Percentiles rank a stretch among this genome's conserved stretches.
Conservation (phyloP, 2,113 vertebrate species). For the Paraplagusia blochii region DNA sequence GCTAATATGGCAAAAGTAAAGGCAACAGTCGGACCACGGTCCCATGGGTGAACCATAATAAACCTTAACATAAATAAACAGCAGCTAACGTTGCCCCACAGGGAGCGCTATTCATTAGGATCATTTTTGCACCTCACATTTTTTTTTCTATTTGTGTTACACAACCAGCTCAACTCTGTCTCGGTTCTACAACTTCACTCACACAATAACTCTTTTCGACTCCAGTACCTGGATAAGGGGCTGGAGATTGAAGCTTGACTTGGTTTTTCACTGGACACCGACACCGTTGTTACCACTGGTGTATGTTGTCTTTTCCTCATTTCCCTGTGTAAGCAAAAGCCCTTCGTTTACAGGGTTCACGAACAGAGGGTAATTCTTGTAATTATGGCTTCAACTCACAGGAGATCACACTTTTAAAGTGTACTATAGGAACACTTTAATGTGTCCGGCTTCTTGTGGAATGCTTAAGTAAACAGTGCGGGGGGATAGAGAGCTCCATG, state of each 20-base stretch:
- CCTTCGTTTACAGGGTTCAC: background rate
- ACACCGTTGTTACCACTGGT: constrained; percentile 23
- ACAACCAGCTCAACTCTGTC: too few species aligned
- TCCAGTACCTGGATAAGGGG: constrained; percentile 58
- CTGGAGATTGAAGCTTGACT: constrained; percentile 58
- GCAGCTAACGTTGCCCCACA: too few species aligned
- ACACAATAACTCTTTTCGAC: constrained; percentile 70
- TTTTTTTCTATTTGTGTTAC: too few species aligned
- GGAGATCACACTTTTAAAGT: constrained; percentile 28
- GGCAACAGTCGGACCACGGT: too few species aligned
- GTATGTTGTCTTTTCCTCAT: constrained; percentile 22
- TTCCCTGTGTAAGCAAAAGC: constrained; percentile 16
- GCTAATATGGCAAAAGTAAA: too few species aligned
- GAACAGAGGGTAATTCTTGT: background rate
- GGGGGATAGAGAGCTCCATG: constrained; percentile 44
- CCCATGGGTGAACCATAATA: too few species aligned
- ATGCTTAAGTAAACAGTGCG: constrained; percentile 65
- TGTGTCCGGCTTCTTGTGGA: constrained; percentile 46
- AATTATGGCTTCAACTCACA: constrained; percentile 5
- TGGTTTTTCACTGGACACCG: constrained; percentile 62
- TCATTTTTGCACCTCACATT: too few species aligned
- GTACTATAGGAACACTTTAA: constrained; percentile 34
- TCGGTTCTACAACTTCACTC: constrained; percentile 7
- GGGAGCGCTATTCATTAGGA: too few species aligned
- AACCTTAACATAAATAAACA: too few species aligned